These are phyloP conservation scores for Falco cherrug DNA, from an alignment of 2,797 vertebrate species.

Conservation along the genomic window DNA sequence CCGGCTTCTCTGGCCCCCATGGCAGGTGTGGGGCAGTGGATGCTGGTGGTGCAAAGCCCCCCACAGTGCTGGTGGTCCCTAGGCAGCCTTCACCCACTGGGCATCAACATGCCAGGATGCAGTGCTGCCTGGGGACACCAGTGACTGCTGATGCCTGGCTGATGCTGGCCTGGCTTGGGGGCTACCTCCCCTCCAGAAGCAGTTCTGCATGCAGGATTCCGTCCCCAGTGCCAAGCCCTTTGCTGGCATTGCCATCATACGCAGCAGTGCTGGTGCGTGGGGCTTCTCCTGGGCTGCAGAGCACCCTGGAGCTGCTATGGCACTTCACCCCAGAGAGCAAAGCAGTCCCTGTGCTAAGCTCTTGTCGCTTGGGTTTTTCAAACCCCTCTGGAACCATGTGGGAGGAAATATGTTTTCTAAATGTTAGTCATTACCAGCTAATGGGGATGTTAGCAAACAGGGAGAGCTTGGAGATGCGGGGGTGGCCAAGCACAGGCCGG, in stretches of 20 bases:
- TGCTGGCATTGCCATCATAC: background rate
- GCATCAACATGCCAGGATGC: rapidly evolving
- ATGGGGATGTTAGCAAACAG: slow-evolving; percentile 42
- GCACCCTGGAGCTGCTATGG: background rate
- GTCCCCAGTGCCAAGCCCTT: background rate
- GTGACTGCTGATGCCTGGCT: rapidly evolving
- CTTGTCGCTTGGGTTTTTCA: slow-evolving; percentile 38
- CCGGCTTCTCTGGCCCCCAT: background rate
- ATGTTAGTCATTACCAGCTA: slow-evolving; percentile 64
- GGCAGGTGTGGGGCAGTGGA: background rate
- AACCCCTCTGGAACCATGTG: slow-evolving; percentile 59
- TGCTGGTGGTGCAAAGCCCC: background rate
- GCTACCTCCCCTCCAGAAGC: background rate
- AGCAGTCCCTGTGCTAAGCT: background rate
- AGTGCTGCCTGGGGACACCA: background rate
- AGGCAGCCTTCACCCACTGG: background rate
- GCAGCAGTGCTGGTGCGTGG: background rate
- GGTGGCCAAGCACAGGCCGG: background rate
- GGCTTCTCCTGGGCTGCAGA: background rate
- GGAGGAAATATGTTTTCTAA: slow-evolving; percentile 69
- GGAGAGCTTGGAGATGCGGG: background rate
- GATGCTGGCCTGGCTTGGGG: background rate
- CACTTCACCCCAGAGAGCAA: slow-evolving; percentile 11
- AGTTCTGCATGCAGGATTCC: background rate
- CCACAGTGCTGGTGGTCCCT: rapidly evolving